Evolutionary conservation across 2,888 invertebrate species (phyloP), one percentile per base, ranked within the genome.

Genomic region (Chesias legatella): DNA sequence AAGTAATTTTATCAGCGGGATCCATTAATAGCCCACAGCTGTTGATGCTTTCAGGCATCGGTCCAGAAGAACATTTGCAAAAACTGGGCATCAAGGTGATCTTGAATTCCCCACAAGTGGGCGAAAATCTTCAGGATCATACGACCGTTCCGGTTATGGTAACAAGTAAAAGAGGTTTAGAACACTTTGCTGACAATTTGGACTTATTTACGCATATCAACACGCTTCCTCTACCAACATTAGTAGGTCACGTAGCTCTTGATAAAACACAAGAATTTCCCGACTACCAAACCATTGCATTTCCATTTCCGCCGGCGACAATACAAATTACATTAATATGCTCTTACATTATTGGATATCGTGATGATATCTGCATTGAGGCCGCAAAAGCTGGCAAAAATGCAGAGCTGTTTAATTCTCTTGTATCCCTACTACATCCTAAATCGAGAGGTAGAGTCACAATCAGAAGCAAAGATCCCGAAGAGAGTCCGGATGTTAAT

Each of bases 381-480:
- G 4, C 33, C 5, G 9, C 23, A 6, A 11, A 37, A 7, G 1
- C 8, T 5, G 6, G 10, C 6, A 21, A 30, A 31, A 10, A 8
- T 21, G 27, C 11, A 3, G 37, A 33, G 30, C 6, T 21, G 1
- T 6, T 47, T 5, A 6, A 7, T 23, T 1, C 23, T 23, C 7
- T 21, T 27, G 10, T 46, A 5, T 10, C 33, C 5, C 3, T 31
- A 7, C 22, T 46, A 6, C 33, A 38, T 21, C 46, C 46, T 1
- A 9, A 42, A 24, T 49, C 48, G 9, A 42, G 23, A 22, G 48
- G 48, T 0, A 38, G 28, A 10, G 20, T 49, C 3, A 28, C 28
- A 28, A 25, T 48, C 1, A 28, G 20, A 32, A 91, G 17, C 93
- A 93, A 1, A 93, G 92, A 0, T 83, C 89, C 10, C 90, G 91